phyloP scores from a whole-genome alignment of 1,140 invertebrate species.

The Ladona fulva region DNA sequence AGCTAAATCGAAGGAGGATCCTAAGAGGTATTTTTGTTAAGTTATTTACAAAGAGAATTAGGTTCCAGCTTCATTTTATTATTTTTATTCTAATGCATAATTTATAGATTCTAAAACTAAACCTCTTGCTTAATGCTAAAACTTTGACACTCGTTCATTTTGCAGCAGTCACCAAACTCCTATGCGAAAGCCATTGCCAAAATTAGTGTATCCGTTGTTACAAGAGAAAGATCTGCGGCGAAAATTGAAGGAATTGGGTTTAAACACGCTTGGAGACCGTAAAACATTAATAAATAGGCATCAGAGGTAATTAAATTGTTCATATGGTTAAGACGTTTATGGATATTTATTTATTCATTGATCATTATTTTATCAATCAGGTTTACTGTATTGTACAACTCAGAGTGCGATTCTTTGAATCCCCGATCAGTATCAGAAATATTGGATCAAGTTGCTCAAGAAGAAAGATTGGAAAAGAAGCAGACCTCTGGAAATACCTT shows the following conservation, averaged over 20 bases:
- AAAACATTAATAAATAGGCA: constrained; percentile 37
- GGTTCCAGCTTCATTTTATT: background rate
- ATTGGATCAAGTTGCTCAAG: constrained; percentile 37
- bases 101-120: constrained; percentile 15
- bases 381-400: constrained; percentile 40
- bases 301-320: constrained; percentile 27
- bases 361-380: constrained; percentile 22
- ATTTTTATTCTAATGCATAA: background rate
- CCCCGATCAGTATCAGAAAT: constrained; percentile 38
- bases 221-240: constrained; percentile 42
- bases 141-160: background rate
- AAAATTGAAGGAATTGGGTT: constrained; percentile 41
- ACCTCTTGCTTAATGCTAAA: background rate
- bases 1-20: constrained; percentile 22
- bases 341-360: constrained; percentile 15
- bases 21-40: background rate
- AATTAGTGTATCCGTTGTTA: constrained; percentile 45
- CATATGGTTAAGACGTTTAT: constrained; percentile 11
- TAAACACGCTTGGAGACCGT: constrained; percentile 40
- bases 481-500: constrained; percentile 16
- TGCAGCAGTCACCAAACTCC: constrained; percentile 11
- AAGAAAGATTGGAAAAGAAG: constrained; percentile 36
- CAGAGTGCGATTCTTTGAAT: constrained; percentile 40
- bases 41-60: background rate
- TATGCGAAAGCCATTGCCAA: constrained; percentile 40